phyloP scores from a whole-genome alignment of 2,797 vertebrate genomes.

The Chaetophractus vellerosus region DNA sequence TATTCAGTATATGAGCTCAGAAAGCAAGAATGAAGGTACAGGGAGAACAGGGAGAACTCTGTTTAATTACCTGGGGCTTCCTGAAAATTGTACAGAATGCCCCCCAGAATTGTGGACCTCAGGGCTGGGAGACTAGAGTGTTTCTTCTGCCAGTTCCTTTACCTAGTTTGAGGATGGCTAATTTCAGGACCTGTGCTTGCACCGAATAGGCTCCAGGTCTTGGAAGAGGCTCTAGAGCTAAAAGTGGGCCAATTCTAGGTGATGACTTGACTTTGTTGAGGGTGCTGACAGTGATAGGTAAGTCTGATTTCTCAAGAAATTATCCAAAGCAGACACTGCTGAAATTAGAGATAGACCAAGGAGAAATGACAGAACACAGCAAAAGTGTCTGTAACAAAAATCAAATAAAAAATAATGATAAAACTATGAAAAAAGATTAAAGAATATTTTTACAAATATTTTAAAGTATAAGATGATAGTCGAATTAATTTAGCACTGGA shows the following conservation, averaged over 20 bases:
- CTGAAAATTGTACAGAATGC: background rate
- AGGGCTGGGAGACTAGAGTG: background rate
- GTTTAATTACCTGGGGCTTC: rapidly evolving
- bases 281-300: background rate
- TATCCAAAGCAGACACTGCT: background rate
- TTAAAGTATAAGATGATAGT: background rate
- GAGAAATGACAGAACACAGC: background rate
- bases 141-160: background rate
- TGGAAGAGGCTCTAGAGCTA: background rate
- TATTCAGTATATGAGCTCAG: background rate
- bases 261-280: background rate
- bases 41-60: background rate
- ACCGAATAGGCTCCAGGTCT: rapidly evolving
- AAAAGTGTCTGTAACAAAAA: background rate
- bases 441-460: background rate
- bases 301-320: background rate
- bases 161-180: background rate
- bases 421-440: background rate
- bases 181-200: background rate
- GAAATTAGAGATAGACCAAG: background rate
- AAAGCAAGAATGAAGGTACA: background rate
- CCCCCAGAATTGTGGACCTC: too few relatives aligned
- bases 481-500: background rate
- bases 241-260: background rate
- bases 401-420: background rate